phyloP scores from a whole-genome alignment of 2,888 invertebrate species.

The Lucinisca nassula region DNA sequence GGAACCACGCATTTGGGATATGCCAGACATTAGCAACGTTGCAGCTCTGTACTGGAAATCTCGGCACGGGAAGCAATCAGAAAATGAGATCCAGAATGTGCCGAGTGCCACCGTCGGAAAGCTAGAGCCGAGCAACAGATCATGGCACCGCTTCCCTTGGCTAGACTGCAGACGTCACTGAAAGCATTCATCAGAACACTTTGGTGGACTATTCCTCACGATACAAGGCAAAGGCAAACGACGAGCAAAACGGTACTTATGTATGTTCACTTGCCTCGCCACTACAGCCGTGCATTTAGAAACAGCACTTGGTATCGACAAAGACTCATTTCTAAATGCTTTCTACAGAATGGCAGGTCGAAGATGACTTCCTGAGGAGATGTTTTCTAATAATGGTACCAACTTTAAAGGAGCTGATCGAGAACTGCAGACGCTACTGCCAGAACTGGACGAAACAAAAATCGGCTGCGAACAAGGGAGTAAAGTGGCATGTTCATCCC shows the following conservation, averaged over 20 bases:
- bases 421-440: slow-evolving; percentile 31
- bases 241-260: not conserved
- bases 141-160: too few relatives aligned
- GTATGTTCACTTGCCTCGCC: not conserved
- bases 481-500: slow-evolving; percentile 60
- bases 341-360: not conserved
- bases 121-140: too few relatives aligned
- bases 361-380: not conserved
- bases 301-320: not conserved
- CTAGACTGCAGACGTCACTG: too few relatives aligned
- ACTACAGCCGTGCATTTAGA: not conserved
- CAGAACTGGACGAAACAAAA: slow-evolving; percentile 27
- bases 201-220: too few relatives aligned
- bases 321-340: not conserved
- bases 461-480: slow-evolving; percentile 17
- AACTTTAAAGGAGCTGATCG: slow-evolving; percentile 51
- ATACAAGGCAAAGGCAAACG: not conserved
- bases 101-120: too few relatives aligned
- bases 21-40: too few relatives aligned
- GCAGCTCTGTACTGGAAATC: too few relatives aligned
- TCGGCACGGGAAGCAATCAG: too few relatives aligned
- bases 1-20: too few relatives aligned
- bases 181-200: too few relatives aligned
- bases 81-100: too few relatives aligned
- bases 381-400: too few relatives aligned